phyloP scores from a whole-genome alignment of 2,113 vertebrate genomes.

The Pseudopodoces humilis region DNA sequence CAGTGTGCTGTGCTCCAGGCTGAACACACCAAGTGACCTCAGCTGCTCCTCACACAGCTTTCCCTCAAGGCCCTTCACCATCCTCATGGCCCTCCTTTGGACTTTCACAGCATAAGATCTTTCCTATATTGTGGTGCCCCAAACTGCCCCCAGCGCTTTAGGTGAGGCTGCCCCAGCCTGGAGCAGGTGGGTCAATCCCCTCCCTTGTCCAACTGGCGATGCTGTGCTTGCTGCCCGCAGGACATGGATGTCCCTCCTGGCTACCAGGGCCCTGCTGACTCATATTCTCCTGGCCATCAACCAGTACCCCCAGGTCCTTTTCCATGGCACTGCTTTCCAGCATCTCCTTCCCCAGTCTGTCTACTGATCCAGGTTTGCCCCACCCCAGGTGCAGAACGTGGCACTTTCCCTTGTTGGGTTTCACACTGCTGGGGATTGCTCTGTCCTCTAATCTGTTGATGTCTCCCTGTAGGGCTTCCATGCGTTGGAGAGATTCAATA shows the following conservation, averaged over 20 bases:
- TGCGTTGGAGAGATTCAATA: background rate
- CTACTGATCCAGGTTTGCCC: background rate
- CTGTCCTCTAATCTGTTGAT: background rate
- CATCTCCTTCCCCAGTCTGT: background rate
- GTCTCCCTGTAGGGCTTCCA: background rate
- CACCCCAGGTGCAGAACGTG: rapidly evolving
- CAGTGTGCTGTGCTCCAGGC: background rate
- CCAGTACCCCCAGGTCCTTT: background rate
- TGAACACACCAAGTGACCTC: background rate
- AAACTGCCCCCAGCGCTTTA: background rate
- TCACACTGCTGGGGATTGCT: background rate
- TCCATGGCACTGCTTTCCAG: background rate
- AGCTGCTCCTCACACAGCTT: background rate
- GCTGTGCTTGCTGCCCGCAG: background rate
- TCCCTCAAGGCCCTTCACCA: background rate
- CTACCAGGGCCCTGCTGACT: background rate
- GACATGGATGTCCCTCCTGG: background rate
- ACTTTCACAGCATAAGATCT: background rate
- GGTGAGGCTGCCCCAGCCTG: background rate
- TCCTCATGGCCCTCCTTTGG: background rate
- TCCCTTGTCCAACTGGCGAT: rapidly evolving
- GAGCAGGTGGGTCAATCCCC: background rate
- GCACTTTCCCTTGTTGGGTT: background rate
- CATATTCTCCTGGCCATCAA: background rate
- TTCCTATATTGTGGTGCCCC: background rate